These are phyloP conservation scores for Catocala nupta DNA, from an alignment of 2,888 invertebrate genomes.

Conservation along the genomic window DNA sequence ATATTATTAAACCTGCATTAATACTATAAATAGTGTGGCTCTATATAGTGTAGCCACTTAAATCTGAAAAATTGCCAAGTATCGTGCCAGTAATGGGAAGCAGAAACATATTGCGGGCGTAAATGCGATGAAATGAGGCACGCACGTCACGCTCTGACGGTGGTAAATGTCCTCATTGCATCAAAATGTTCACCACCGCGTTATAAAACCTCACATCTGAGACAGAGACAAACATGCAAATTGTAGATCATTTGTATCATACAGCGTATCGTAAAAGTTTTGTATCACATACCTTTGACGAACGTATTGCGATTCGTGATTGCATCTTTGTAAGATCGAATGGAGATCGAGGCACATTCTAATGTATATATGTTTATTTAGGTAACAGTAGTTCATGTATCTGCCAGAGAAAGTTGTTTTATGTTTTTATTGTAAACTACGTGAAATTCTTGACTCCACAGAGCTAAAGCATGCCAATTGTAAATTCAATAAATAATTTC, in stretches of 20 bases:
- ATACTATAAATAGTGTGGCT: neutral
- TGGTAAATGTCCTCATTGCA: slow-evolving; percentile 23
- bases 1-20: no score
- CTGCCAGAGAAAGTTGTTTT: no score
- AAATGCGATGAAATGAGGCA: slow-evolving; percentile 45
- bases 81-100: slow-evolving; percentile 41
- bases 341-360: no score
- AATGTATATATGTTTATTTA: no score
- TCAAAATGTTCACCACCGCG: slow-evolving; percentile 11
- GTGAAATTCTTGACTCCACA: no score
- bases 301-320: no score
- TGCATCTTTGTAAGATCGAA: no score
- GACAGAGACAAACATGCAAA: slow-evolving; percentile 7
- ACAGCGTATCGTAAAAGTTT: neutral
- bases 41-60: neutral
- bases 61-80: slow-evolving; percentile 26
- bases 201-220: slow-evolving; percentile 38
- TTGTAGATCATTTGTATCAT: slow-evolving; percentile 10
- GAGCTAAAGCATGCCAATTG: no score
- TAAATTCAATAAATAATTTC: no score
- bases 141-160: slow-evolving; percentile 42
- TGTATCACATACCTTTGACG: no score
- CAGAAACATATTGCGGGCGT: slow-evolving; percentile 36
- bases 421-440: no score
- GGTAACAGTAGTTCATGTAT: no score